Evolutionary conservation across 2,113 vertebrate genomes (phyloP), one percentile per base, ranked within the genome.

Genomic region (Eonycteris spelaea): DNA sequence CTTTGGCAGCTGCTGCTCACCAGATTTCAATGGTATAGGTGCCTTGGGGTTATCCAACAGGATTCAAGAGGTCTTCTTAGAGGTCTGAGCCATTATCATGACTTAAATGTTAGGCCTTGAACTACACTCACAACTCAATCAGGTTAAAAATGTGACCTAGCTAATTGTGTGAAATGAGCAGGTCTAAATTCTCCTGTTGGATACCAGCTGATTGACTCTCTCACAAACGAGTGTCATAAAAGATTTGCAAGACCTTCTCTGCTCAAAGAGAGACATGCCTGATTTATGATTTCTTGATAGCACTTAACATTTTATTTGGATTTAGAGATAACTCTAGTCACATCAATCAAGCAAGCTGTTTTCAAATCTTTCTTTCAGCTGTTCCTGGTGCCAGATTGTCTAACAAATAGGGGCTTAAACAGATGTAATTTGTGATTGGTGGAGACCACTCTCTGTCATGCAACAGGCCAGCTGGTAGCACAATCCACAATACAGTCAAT

Each of bases 331-430:
- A 86, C 51, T 96, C 51, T 87, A 80, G 89, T 85, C 79, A 91
- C 89, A 96, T 95, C 95, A 83, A 26, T 97, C 97, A 97, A 95
- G 28, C 65, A 91, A 88, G 95, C 40, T 96, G 96, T 90, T 97
- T 97, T 91, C 85, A 74, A 96, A 61, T 96, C 83, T 93, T 96
- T 95, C 73, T 96, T 65, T 97, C 97, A 98, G 97, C 97, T 97
- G 95, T 97, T 97, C 89, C 94, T 95, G 96, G 96, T 97, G 97
- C 96, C 97, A 97, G 96, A 94, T 96, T 97, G 95, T 97, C 97
- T 97, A 97, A 97, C 91, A 94, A 98, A 96, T 70, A 97, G 70
- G 94, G 67, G 78, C 79, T 94, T 26, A 96, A 94, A 95, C 93
- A 97, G 94, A 97, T 97, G 93, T 90, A 96, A 89, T 90, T 92